A percentile compares a stretch with the other conserved stretches of the same genome.
phyloP scores from a whole-genome alignment of 1,140 invertebrate species.

The Dreissena polymorpha region DNA sequence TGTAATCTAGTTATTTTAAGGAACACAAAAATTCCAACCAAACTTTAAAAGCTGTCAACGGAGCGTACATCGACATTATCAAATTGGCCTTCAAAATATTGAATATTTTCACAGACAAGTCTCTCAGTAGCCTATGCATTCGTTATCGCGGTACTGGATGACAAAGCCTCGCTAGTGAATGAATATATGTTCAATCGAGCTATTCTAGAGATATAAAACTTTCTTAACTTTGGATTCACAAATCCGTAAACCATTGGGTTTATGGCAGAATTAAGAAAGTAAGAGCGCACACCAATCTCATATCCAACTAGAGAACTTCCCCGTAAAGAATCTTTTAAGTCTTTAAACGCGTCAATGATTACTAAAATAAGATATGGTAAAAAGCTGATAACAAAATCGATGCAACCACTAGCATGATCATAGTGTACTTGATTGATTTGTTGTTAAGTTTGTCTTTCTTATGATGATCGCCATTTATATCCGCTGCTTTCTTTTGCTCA shows the following conservation, averaged over 20 bases:
- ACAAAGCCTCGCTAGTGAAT: no score
- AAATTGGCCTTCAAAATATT: no score
- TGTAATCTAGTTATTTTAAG: no score
- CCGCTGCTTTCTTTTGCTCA: not conserved
- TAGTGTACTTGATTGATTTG: slow-evolving; percentile 10
- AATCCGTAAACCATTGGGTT: slow-evolving; percentile 63
- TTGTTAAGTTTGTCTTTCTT: not conserved
- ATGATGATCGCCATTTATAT: not conserved
- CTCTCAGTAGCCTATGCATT: no score
- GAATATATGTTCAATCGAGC: no score
- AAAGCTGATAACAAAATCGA: slow-evolving; percentile 22
- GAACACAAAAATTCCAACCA: no score
- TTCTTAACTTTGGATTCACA: slow-evolving; percentile 56
- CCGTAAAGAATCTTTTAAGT: not conserved
- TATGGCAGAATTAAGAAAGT: slow-evolving; percentile 52
- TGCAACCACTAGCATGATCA: slow-evolving; percentile 26
- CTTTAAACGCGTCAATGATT: not conserved
- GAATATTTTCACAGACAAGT: no score
- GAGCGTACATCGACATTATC: no score
- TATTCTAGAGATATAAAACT: not conserved
- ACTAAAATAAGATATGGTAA: slow-evolving; percentile 15
- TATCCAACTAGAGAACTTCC: slow-evolving; percentile 50
- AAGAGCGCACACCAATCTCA: slow-evolving; percentile 57
- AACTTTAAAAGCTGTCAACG: no score
- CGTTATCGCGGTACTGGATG: no score